Evolutionary conservation across 2,888 invertebrate genomes (phyloP), one percentile per base, ranked within the genome.

Genomic region (Venusia cambrica): DNA sequence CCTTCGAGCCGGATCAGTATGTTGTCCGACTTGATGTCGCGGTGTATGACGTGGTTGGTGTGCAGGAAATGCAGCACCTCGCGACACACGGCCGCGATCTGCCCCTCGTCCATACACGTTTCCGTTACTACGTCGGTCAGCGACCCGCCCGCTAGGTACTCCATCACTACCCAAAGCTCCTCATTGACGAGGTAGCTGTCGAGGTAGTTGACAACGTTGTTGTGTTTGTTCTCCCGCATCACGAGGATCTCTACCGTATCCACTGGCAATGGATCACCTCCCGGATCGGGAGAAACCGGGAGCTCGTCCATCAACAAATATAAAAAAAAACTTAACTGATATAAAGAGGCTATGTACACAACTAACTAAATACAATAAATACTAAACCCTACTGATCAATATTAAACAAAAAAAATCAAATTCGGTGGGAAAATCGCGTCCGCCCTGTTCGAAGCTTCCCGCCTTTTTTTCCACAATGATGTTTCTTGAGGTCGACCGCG

Each of bases 51-150:
- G 85, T 97, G 97, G 88, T 99, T 98, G 68, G 94, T 94, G 87
- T 99, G 99, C 46, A 99, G 90, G 88, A 99, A 99, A 78, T 99
- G 98, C 52, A 99, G 89, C 54, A 98, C 98, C 90, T 99, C 99
- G 62, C 98, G 91, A 72, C 97, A 98, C 13, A 99, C 99, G 15
- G 99, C 98, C 4, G 99, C 98, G 59, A 99, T 99, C 87, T 99
- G 99, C 1, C 98, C 98, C 84, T 99, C 99, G 77, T 99, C 98
- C 99, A 99, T 99, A 74, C 98, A 98, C 26, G 99, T 99, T 85
- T 99, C 99, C 9, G 99, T 99, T 41, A 99, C 99, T 45, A 99
- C 98, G 84, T 99, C 99, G n/a, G 99, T 99, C 57, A 99, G 89
- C 15, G 98, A 98, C 34, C 99, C 99, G 46, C 99, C 99, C 17